phyloP scores from a whole-genome alignment of 2,888 invertebrate species.

The Cosmia trapezina region DNA sequence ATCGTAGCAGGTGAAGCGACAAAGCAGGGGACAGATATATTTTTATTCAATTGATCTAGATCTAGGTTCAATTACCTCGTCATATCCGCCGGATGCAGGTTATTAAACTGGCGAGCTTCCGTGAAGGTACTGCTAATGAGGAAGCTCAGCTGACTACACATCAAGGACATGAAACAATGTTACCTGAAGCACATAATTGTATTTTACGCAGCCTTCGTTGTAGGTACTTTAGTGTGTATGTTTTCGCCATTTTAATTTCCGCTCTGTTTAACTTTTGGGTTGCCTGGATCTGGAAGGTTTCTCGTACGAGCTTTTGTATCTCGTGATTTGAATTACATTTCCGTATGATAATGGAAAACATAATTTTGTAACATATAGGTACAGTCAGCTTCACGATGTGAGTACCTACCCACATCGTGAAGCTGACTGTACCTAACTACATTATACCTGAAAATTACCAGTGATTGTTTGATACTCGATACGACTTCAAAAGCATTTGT shows the following conservation, averaged over 20 bases:
- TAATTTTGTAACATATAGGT: background rate
- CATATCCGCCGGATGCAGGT: slow-evolving; percentile 26
- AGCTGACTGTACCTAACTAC: too few relatives aligned
- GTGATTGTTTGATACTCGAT: slow-evolving; percentile 34
- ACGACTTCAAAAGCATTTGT: slow-evolving; percentile 42
- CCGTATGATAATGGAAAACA: slow-evolving; percentile 6
- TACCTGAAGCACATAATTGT: slow-evolving; percentile 24
- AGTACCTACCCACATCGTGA: too few relatives aligned
- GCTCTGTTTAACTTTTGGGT: slow-evolving; percentile 46
- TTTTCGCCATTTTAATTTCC: slow-evolving; percentile 35
- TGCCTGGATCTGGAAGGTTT: slow-evolving; percentile 1
- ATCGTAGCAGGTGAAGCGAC: slow-evolving; percentile 14
- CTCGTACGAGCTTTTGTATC: slow-evolving; percentile 13
- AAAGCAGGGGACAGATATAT: slow-evolving; percentile 14
- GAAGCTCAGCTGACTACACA: slow-evolving; percentile 3
- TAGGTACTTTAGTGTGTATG: background rate
- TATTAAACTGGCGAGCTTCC: slow-evolving; percentile 17
- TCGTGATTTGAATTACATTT: slow-evolving; percentile 26
- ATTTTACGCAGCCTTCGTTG: slow-evolving; percentile 2
- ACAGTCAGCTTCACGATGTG: too few relatives aligned
- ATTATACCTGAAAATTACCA: slow-evolving; percentile 6
- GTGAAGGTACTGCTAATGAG: slow-evolving; percentile 13
- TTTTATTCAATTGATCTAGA: slow-evolving; percentile 13
- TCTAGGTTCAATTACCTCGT: slow-evolving; percentile 19
- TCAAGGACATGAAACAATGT: slow-evolving; percentile 13